Evolutionary conservation across 1,140 invertebrate species (phyloP).

Genomic region (Brachionus asplanchnoidis): DNA sequence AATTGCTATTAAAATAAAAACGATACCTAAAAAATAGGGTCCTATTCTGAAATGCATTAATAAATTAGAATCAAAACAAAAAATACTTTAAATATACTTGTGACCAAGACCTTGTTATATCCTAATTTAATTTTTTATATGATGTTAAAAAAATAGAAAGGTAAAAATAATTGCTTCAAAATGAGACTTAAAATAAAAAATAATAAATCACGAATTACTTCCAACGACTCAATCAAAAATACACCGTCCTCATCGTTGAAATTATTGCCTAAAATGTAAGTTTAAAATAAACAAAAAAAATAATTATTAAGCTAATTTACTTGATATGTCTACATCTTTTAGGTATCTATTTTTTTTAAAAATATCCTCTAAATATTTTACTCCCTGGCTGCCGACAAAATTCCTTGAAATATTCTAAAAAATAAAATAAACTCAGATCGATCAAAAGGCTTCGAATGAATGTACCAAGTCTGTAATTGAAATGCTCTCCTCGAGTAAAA

Average conservation of each 20-base stretch:
- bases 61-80: no score
- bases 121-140: no score
- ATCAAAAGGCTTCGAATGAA: not conserved
- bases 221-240: slow-evolving; percentile 32
- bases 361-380: slow-evolving; percentile 15
- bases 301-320: not conserved
- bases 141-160: no score
- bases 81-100: no score
- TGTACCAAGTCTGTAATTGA: slow-evolving; percentile 42
- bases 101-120: no score
- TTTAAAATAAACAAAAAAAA: not conserved
- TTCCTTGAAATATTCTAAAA: slow-evolving; percentile 32
- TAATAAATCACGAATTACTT: slow-evolving; percentile 19
- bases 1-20: no score
- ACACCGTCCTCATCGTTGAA: slow-evolving; percentile 37
- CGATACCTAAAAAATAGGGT: no score
- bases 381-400: not conserved
- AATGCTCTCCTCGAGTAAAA: slow-evolving; percentile 41
- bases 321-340: slow-evolving; percentile 24
- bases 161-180: no score
- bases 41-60: no score
- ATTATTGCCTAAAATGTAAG: slow-evolving; percentile 20
- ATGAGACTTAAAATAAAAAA: not conserved
- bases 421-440: not conserved
- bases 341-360: slow-evolving; percentile 32